Evolutionary conservation across 2,888 invertebrate species (phyloP).

Genomic region (Drosophila kambysellisi): DNA sequence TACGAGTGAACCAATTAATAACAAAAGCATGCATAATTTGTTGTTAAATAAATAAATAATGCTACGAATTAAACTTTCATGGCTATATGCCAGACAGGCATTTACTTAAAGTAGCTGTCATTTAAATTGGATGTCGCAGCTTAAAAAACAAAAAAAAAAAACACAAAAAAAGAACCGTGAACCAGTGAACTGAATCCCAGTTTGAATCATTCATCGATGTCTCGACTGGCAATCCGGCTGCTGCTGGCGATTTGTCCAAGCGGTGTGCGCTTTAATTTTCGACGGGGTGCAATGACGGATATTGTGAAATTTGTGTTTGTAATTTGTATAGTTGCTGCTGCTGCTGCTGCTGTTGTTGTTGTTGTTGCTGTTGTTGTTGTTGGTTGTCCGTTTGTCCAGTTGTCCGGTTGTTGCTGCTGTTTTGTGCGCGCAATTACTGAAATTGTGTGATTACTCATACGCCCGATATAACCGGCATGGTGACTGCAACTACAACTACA

Average conservation of each 20-base stretch:
- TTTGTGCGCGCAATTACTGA: conserved; percentile 75
- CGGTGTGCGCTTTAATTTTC: conserved; percentile 69
- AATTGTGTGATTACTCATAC: conserved; percentile 79
- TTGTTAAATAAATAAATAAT: not conserved
- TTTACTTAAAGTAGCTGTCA: conserved; percentile 12
- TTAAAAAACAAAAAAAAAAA: not conserved
- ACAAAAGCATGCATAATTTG: too few species aligned
- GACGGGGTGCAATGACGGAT: conserved; percentile 79
- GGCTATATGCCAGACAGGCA: not conserved
- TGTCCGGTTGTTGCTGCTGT: conserved; percentile 45
- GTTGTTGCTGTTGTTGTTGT: conserved; percentile 18
- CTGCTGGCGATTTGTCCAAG: conserved; percentile 69
- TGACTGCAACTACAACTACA: conserved; percentile 30
- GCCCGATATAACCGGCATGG: conserved; percentile 80
- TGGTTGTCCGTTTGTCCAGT: conserved; percentile 40
- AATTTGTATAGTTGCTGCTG: conserved; percentile 64
- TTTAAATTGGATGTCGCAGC: not conserved
- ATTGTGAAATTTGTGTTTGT: conserved; percentile 78
- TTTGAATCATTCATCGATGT: conserved; percentile 52
- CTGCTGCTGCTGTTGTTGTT: conserved; percentile 17
- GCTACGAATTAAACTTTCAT: not conserved
- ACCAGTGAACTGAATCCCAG: conserved; percentile 55
- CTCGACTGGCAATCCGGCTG: conserved; percentile 20
- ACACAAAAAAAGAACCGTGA: conserved; percentile 24
- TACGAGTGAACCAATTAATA: not conserved